These are phyloP conservation scores for Myxocyprinus asiaticus DNA, from an alignment of 2,113 vertebrate species.

Conservation along the genomic window DNA sequence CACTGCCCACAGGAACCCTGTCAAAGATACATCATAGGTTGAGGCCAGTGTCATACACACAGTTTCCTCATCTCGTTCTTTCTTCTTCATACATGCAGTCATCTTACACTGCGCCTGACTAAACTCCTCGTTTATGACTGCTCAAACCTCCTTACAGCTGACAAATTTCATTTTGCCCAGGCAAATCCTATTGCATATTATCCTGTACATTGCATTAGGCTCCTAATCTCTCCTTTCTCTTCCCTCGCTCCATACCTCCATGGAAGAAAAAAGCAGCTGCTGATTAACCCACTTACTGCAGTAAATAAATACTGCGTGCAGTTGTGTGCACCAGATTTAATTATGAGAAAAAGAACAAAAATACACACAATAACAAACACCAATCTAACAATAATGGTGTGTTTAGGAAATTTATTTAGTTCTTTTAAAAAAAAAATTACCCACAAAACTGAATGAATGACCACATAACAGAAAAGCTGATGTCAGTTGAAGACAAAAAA, in stretches of 20 bases:
- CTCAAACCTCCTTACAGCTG: constrained; percentile 75
- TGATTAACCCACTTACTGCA: constrained; percentile 82
- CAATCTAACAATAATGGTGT: constrained; percentile 64
- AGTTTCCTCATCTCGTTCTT: constrained; percentile 56
- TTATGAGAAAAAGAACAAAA: constrained; percentile 66
- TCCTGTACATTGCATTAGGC: constrained; percentile 82
- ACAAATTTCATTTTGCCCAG: constrained; percentile 78
- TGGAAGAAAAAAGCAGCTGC: constrained; percentile 73
- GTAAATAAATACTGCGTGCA: constrained; percentile 71
- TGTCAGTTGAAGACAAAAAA: too few relatives aligned
- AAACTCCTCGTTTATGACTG: constrained; percentile 71
- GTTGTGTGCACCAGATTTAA: constrained; percentile 76
- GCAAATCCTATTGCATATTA: constrained; percentile 80
- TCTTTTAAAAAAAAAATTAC: not conserved
- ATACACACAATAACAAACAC: constrained; percentile 69
- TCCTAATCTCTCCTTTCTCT: constrained; percentile 77
- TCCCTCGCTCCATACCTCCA: constrained; percentile 52
- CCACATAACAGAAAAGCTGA: too few relatives aligned
- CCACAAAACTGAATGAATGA: constrained; percentile 11
- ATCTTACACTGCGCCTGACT: constrained; percentile 42
- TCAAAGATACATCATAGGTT: too few relatives aligned
- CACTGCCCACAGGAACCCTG: constrained; percentile 53
- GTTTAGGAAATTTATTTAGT: too few relatives aligned
- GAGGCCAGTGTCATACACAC: constrained; percentile 72
- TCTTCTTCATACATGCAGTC: constrained; percentile 29